Evolutionary conservation across 2,113 vertebrate species (phyloP).

Genomic region (Atrichornis clamosus): DNA sequence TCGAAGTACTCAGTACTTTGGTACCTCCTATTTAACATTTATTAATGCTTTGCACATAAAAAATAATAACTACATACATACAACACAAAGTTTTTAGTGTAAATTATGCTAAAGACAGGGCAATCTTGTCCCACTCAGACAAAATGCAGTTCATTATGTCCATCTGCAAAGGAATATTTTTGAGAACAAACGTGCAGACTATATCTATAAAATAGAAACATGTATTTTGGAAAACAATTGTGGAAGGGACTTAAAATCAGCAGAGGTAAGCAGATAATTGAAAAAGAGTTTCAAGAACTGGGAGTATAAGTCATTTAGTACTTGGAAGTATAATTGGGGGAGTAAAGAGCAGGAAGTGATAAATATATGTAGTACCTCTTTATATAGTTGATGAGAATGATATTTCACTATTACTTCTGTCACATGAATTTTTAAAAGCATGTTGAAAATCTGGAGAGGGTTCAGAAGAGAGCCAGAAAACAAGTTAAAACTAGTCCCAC

Average conservation of each 20-base stretch:
- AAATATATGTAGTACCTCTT: neutral
- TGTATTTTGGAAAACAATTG: neutral
- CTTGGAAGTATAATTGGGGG: neutral
- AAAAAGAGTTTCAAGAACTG: neutral
- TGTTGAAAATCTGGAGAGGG: neutral
- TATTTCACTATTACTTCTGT: neutral
- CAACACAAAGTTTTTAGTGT: neutral
- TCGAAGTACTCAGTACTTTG: neutral
- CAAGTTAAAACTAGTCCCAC: neutral
- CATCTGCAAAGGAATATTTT: neutral
- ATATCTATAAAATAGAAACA: neutral
- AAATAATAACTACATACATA: neutral
- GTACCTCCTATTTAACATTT: neutral
- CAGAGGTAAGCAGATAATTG: neutral
- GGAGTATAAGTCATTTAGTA: neutral
- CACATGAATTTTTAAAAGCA: neutral
- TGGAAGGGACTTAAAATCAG: neutral
- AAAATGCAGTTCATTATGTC: neutral
- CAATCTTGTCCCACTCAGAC: neutral
- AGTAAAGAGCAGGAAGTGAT: neutral
- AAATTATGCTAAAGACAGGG: neutral
- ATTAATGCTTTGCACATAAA: neutral
- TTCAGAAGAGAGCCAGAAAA: neutral
- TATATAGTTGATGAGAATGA: neutral
- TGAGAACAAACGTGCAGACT: neutral